Base-by-base conservation (phyloP, 2,113 vertebrate genomes). In the Parotia lawesii region DNA sequence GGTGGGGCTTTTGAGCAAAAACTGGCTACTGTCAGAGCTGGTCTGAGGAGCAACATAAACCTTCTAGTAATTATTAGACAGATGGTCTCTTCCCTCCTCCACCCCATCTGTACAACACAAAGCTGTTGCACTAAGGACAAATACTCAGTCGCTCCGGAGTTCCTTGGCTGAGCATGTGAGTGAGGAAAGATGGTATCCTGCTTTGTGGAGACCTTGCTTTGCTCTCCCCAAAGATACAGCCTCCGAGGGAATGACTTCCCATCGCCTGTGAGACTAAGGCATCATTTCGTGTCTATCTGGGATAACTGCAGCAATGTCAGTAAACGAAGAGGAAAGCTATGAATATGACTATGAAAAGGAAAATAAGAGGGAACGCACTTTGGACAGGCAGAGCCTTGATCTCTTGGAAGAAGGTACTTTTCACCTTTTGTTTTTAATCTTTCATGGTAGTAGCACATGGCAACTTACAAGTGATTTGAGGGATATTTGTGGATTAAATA, bases 401-500 rank as follows among this genome's bases (percentile, higher is more conserved):
- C 93, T 97, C 75, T 76, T 97, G 97, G 98, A 98, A 86, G 98
- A 98, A 98, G 98, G 98, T 99, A 98, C 87, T 95, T 91, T 17
- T 56, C n/a, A 31, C 21, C 5, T 79, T 85, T 58, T 51, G 12
- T 7, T 79, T 85, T 85, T 54, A 18, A 53, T 62, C 5, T 31
- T 67, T 14, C 35, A 1, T 40, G 60, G 23, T 83, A 24, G 21
- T 72, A 89, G 27, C 47, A 38, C 5, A 2, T 60, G n/a, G 67
- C 57, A 61, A 9, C 4, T 2, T 58, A 1, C 14, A 51, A 56
- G 16, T 50, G 19, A 80, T 37, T 42, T 53, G 38, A 87, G 22
- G 58, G 44, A 28, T 67, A 15, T 28, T 29, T 70, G 56, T 79
- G 57, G 9, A 66, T 83, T 77, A 62, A 45, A 50, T 37, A 31